Evolutionary conservation across 2,888 invertebrate species (phyloP), one percentile per base, ranked within the genome.

Genomic region (Carpatolechia fugitivella): DNA sequence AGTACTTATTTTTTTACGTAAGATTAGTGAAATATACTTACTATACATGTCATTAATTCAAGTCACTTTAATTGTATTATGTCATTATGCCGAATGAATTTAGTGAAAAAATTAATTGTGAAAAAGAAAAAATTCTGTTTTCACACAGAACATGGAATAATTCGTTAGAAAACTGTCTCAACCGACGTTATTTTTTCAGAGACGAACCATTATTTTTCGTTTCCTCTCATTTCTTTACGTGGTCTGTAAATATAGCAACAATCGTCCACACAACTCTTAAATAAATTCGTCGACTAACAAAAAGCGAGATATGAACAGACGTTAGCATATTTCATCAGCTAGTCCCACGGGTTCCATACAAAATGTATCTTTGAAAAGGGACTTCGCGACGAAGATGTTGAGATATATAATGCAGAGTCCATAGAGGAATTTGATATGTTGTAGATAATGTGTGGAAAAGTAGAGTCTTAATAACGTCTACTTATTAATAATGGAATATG

Each of bases 271-370:
- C 44, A 44, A 44, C 7, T 24, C 20, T 24, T 24, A 20, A 11
- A 44, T 44, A 44, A 44, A 61, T 60, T 57, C 58, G 54, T 54
- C 14, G 56, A 16, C 50, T 44, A 30, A 61, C 62, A 72, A 74
- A 76, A 67, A 73, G 56, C 61, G 52, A 66, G 66, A 71, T 73
- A 73, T 70, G 65, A 72, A 62, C 54, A 59, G 48, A 53, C 53
- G 58, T 71, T 65, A 76, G 72, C 63, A 69, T 69, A 73, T 71
- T 47, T 51, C 20, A 18, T 40, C 11, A 1, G 24, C 50, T 46
- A 48, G 46, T 44, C 55, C 46, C 51, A n/a, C 16, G 24, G 13
- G 41, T 6, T 44, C 49, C 57, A 57, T 57, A 56, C 50, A 49
- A 59, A 55, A 57, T 52, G 55, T 51, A 52, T 35, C 30, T n/a